phyloP scores from a whole-genome alignment of 2,888 invertebrate species.

The Caenorhabditis sp. region DNA sequence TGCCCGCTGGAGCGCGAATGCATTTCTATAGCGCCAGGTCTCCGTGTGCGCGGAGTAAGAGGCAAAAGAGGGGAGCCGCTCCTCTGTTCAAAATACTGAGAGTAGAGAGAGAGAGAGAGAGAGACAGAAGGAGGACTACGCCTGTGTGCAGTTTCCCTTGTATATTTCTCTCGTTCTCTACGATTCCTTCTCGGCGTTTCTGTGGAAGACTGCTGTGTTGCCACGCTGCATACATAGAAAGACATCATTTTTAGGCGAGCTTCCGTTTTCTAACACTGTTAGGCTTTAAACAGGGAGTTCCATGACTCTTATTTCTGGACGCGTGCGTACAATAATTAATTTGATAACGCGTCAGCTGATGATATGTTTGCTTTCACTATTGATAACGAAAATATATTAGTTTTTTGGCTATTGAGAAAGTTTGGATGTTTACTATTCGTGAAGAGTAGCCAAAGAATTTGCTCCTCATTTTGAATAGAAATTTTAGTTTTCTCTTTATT shows the following conservation, averaged over 20 bases:
- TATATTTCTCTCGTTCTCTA: conserved; percentile 21
- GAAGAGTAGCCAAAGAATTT: too few relatives aligned
- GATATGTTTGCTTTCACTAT: background rate
- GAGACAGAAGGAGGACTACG: too few relatives aligned
- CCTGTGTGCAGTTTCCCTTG: conserved; percentile 41
- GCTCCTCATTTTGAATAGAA: background rate
- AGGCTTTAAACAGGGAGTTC: background rate
- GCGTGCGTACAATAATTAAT: background rate
- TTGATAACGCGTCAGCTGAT: conserved; percentile 3
- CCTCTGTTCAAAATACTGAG: conserved; percentile 45
- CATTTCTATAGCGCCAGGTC: too few relatives aligned
- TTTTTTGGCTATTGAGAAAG: background rate
- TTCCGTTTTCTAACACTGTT: background rate
- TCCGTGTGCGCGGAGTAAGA: conserved; percentile 49
- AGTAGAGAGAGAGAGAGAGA: conserved; percentile 31
- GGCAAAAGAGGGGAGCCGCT: conserved; percentile 36
- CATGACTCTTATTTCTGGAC: too few relatives aligned
- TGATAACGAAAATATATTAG: conserved; percentile 1
- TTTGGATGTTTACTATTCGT: background rate
- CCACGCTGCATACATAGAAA: conserved; percentile 31
- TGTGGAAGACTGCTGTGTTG: conserved; percentile 41
- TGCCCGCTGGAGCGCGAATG: too few relatives aligned
- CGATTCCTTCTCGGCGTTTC: conserved; percentile 54
- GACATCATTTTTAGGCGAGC: conserved; percentile 1
- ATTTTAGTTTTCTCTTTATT: background rate